Evolutionary conservation across 2,113 vertebrate genomes (phyloP), one percentile per base, ranked within the genome.

Genomic region (Drymodes brunneopygia): DNA sequence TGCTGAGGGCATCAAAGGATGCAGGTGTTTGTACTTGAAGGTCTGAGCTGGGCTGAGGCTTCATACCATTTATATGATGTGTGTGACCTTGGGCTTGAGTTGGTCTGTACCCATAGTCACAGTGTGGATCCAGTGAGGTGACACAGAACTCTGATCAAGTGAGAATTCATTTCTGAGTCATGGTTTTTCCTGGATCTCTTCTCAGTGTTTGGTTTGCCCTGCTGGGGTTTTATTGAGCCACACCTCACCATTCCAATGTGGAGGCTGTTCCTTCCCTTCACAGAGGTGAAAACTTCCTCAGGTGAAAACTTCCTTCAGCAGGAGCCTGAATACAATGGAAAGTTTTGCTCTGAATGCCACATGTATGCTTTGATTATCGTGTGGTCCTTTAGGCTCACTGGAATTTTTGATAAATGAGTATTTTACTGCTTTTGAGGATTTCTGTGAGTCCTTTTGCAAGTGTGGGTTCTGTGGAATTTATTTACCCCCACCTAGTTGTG

Each of bases 51-150:
- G 38, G 24, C 33, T 40, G 35, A 38, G 24, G 21, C 62, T 81
- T 67, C 27, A 4, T 3, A 3, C 8, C 11, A 4, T 50, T 54
- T 8, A 7, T 19, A 0, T 4, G 3, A 13, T 4, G 11, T 42
- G 11, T 47, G 12, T 67, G 51, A 53, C 25, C 40, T 22, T 1
- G 3, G 50, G 15, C 10, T 35, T 10, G 33, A 19, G 2, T 58
- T 35, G 31, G 8, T 53, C 47, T 78, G 54, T 20, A 11, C 44
- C 42, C 56, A 0, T 0, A 8, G 25, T 29, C 48, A 18, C 10
- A 15, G n/a, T 6, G 24, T 23, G 25, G 47, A 10, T 20, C 10
- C 45, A 15, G 4, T 2, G 29, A n/a, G 28, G 15, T 42, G 38
- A 8, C 35, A 28, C 19, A 2, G 27, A 53, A 19, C 17, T n/a